phyloP scores from a whole-genome alignment of 2,888 invertebrate genomes.

The Rutpela maculata region DNA sequence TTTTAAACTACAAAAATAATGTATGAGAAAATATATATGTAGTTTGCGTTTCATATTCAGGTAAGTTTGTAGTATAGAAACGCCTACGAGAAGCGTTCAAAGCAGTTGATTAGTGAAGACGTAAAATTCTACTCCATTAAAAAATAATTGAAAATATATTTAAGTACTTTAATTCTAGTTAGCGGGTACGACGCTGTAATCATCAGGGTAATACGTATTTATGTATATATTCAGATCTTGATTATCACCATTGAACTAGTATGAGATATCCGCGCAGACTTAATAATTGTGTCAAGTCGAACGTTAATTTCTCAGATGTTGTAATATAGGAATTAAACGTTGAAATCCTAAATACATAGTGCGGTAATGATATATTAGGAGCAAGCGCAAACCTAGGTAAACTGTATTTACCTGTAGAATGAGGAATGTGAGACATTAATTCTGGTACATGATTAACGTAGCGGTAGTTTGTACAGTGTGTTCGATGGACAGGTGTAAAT shows the following conservation, averaged over 20 bases:
- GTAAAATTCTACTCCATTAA: too few relatives aligned
- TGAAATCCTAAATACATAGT: neutral
- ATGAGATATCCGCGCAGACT: neutral
- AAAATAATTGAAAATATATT: too few relatives aligned
- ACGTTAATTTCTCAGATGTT: neutral
- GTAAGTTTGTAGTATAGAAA: too few relatives aligned
- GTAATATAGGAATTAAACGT: neutral
- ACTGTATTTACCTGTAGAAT: neutral
- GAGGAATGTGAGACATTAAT: neutral
- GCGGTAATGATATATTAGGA: neutral
- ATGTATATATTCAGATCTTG: neutral
- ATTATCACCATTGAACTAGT: neutral
- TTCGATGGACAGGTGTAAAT: too few relatives aligned
- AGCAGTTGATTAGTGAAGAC: too few relatives aligned
- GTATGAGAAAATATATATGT: too few relatives aligned
- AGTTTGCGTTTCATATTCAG: too few relatives aligned
- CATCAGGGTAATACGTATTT: too few relatives aligned
- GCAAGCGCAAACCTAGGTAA: neutral
- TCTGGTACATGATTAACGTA: neutral
- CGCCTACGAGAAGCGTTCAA: too few relatives aligned
- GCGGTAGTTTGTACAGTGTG: neutral
- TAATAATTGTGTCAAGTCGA: neutral
- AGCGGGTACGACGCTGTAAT: too few relatives aligned
- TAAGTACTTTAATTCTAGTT: too few relatives aligned
- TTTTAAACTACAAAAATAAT: too few relatives aligned